Percentiles rank a stretch among this genome's conserved stretches.
Evolutionary conservation across 2,888 invertebrate genomes (phyloP).

Genomic region (Timema cristinae): DNA sequence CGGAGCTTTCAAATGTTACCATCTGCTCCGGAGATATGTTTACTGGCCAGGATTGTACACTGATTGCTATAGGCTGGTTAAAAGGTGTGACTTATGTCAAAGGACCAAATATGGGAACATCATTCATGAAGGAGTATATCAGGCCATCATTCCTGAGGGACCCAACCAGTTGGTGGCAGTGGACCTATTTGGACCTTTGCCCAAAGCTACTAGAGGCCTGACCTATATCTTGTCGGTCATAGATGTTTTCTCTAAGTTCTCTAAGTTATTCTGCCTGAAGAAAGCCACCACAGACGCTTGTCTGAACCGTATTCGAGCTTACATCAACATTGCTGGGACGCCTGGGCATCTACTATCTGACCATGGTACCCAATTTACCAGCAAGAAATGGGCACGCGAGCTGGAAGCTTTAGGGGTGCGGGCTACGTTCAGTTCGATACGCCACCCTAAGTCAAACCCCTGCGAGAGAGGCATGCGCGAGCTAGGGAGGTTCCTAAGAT

Average conservation of each 20-base stretch:
- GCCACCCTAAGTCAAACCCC: not conserved
- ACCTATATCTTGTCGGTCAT: not conserved
- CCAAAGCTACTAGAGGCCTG: constrained; percentile 5
- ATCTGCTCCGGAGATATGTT: not conserved
- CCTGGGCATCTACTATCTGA: not conserved
- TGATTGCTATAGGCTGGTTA: not conserved
- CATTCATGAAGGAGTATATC: not conserved
- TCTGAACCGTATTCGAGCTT: not conserved
- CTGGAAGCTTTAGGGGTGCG: not conserved
- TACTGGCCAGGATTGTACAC: not conserved
- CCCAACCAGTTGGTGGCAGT: not conserved
- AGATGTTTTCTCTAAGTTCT: constrained; percentile 6
- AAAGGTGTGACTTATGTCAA: constrained; percentile 1
- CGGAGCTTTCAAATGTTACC: not conserved
- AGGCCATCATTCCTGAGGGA: constrained; percentile 5
- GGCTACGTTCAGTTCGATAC: not conserved
- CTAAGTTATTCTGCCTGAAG: not conserved
- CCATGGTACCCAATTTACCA: not conserved
- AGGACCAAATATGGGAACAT: not conserved
- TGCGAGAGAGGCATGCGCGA: not conserved
- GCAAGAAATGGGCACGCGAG: not conserved
- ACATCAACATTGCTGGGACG: not conserved
- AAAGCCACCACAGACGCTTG: not conserved
- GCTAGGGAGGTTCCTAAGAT: not conserved
- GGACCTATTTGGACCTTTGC: constrained; percentile 10